Conservation (phyloP, 2,888 invertebrate genomes). For the Blomia tropicalis region DNA sequence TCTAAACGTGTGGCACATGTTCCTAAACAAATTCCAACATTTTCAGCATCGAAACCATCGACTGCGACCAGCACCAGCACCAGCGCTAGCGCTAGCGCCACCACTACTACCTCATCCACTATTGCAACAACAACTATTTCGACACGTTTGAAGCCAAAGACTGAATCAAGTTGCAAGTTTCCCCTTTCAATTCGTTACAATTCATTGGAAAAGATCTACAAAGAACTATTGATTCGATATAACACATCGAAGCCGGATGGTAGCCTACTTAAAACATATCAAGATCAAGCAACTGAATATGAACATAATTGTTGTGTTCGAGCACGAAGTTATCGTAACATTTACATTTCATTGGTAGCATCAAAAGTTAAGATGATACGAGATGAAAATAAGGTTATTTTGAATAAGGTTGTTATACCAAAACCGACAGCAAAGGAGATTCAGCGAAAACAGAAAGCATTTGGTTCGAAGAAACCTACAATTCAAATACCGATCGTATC, state of each 20-base stretch:
- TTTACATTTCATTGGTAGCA: background rate
- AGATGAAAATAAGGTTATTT: background rate
- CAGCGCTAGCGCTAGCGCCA: background rate
- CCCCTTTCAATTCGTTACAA: background rate
- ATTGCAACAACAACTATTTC: background rate
- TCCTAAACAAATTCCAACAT: background rate
- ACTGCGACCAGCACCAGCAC: background rate
- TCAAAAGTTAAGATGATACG: background rate
- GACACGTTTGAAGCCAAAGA: background rate
- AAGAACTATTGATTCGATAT: background rate
- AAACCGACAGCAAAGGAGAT: background rate
- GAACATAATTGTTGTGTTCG: background rate
- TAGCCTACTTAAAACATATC: background rate
- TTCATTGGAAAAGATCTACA: background rate
- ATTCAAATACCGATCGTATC: background rate
- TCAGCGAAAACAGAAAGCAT: background rate
- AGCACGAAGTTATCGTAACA: background rate
- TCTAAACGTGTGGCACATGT: background rate
- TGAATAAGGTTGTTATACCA: background rate
- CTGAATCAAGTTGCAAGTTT: background rate
- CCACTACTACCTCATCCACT: background rate
- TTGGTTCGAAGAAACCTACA: background rate
- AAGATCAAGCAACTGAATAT: background rate
- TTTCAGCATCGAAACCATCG: too few species aligned
- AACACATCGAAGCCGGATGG: background rate